Evolutionary conservation across 2,888 invertebrate species (phyloP), one percentile per base, ranked within the genome.

Genomic region (Ormyrus thymus): DNA sequence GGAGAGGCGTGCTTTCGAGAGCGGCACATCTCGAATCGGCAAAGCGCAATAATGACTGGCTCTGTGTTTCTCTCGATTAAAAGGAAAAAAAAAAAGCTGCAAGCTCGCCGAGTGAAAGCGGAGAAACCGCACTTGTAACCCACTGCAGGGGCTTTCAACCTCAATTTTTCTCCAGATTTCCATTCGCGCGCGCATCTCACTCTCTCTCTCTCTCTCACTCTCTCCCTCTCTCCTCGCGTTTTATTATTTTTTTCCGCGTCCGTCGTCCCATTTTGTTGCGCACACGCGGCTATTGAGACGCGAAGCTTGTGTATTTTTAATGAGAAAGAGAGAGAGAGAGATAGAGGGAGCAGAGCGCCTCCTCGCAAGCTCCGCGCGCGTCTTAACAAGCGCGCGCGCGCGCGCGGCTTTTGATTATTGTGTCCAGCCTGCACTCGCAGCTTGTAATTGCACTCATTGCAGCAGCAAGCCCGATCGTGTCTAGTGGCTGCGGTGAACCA

Each of bases 391-490:
- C 1, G 29, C 29, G 6, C 5, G 5, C 8, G 51, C 7, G 69
- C 1, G 64, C 58, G n/a, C 62, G 8, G 45, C 71, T 56, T 72
- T 78, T 72, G 72, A 78, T 78, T 72, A 68, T 70, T 65, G 78
- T 29, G 29, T 72, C 78, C 78, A 51, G 61, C 50, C 8, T 15
- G 72, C 59, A 43, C 68, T 13, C 56, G 62, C 55, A 15, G 45
- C 64, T 48, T 72, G 68, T 78, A 78, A 78, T 78, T 72, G 66
- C 72, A 68, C 78, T 68, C 72, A 65, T 76, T 76, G 70, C 65
- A 50, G n/a, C 13, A 13, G 46, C 53, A 6, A 4, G 6, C 69
- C 13, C 48, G 65, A 77, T 77, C 65, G 71, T 71, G 45, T 72
- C 78, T 61, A 72, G 72, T 72, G 72, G 61, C 72, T 61, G 65